These are phyloP conservation scores for Eumerus sabulonum DNA, from an alignment of 2,888 invertebrate species.

Conservation along the genomic window DNA sequence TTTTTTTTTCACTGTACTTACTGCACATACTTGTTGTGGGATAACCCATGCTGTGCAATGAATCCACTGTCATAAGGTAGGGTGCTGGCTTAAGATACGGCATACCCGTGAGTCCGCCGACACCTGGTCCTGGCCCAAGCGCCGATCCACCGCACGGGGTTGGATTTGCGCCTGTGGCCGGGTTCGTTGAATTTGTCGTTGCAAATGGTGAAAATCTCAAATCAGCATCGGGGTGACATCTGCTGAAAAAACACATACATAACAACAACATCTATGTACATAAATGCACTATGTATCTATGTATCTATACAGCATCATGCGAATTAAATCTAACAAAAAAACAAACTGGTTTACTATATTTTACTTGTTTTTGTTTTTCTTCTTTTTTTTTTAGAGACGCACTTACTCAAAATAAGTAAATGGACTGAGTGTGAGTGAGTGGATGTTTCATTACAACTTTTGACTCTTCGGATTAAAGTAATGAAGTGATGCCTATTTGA, in stretches of 20 bases:
- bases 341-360: neutral
- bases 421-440: slow-evolving; percentile 8
- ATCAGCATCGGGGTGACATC: slow-evolving; percentile 82
- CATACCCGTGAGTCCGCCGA: slow-evolving; percentile 80
- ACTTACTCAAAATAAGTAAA: neutral
- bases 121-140: slow-evolving; percentile 77
- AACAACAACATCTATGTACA: too few species aligned
- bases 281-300: slow-evolving; percentile 4
- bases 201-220: slow-evolving; percentile 82
- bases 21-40: slow-evolving; percentile 80
- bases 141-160: slow-evolving; percentile 70
- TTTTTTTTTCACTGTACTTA: slow-evolving; percentile 52
- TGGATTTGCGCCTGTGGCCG: slow-evolving; percentile 67
- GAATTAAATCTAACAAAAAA: slow-evolving; percentile 14
- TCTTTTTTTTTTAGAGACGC: slow-evolving; percentile 3
- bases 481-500: slow-evolving; percentile 39
- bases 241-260: slow-evolving; percentile 73
- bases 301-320: neutral
- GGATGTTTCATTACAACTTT: slow-evolving; percentile 36
- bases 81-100: slow-evolving; percentile 82
- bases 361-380: neutral
- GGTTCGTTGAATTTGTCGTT: slow-evolving; percentile 66
- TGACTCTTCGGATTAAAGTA: slow-evolving; percentile 53
- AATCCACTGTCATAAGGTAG: slow-evolving; percentile 83
- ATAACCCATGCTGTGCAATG: slow-evolving; percentile 85